Base-by-base conservation (phyloP, 2,888 invertebrate genomes). In the Pardosa pseudoannulata region DNA sequence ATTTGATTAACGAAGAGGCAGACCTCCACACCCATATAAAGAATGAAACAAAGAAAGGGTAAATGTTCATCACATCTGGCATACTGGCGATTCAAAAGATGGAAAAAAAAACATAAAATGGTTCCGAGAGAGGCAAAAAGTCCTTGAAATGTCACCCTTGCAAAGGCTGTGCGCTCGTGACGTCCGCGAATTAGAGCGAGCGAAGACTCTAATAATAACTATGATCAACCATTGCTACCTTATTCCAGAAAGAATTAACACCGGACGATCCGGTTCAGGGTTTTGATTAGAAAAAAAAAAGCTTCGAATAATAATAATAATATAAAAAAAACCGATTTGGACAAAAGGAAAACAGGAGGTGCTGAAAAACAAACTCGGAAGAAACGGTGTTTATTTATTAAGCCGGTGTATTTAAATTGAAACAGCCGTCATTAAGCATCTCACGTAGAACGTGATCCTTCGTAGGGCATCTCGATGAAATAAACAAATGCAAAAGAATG, bases 141-240 rank as follows among this genome's bases (percentile, higher is more conserved):
- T 56, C 82, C 82, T 83, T 83, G 82, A 71, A 39, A 27, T 83
- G 82, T 76, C 82, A 76, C 56, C 31, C 64, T 62, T 64, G 41
- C 62, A 65, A 76, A 76, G n/a, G n/a, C 65, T 71, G 6, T 70
- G 50, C 27, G 46, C 76, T 76, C 82, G 72, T 83, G 82, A 83
- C 41, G 64, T 23, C 71, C 27, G 68, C 39, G 41, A 81, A 81
- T 75, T 81, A 68, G 81, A 81, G 74, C 81, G 73, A 23, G 39
- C 70, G 56, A 56, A 23, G 16, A 19, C 56, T 19, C 56, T 56
- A 23, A 56, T 56, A 56, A 56, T 56, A 56, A 56, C 56, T 56
- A 56, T 56, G 56, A 56, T 56, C 56, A 23, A 23, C 1, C 23
- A 23, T 56, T 56, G 56, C 56, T 56, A 56, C 56, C 23, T 56